phyloP scores from a whole-genome alignment of 2,888 invertebrate species.

The Camponotus fellah region DNA sequence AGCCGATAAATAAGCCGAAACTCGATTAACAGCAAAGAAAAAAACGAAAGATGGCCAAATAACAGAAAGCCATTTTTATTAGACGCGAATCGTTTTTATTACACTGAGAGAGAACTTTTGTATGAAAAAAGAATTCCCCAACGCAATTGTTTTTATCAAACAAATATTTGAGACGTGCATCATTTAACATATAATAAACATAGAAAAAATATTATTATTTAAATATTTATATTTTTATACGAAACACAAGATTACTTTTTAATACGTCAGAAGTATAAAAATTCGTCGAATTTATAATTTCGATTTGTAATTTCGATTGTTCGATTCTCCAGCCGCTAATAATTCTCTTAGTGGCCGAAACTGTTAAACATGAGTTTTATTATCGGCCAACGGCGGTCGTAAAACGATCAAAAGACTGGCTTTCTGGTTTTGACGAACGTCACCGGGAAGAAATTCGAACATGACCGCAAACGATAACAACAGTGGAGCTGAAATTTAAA shows the following conservation, averaged over 20 bases:
- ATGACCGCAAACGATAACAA: conserved; percentile 71
- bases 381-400: conserved; percentile 30
- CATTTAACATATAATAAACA: background rate
- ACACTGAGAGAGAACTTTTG: background rate
- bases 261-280: background rate
- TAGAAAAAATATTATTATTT: background rate
- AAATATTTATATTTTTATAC: background rate
- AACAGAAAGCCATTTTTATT: background rate
- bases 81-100: conserved; percentile 10
- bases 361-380: conserved; percentile 27
- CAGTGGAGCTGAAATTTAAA: conserved; percentile 73
- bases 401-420: conserved; percentile 46
- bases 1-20: conserved; percentile 37
- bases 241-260: background rate
- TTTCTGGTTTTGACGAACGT: conserved; percentile 63
- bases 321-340: background rate
- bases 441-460: conserved; percentile 59
- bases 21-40: conserved; percentile 57
- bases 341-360: conserved; percentile 2
- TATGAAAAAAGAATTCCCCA: background rate
- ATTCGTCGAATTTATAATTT: background rate
- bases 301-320: background rate
- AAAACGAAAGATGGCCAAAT: background rate
- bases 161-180: background rate
- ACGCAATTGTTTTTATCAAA: background rate